Conservation (phyloP, 2,888 invertebrate genomes). For the Metellina segmentata region DNA sequence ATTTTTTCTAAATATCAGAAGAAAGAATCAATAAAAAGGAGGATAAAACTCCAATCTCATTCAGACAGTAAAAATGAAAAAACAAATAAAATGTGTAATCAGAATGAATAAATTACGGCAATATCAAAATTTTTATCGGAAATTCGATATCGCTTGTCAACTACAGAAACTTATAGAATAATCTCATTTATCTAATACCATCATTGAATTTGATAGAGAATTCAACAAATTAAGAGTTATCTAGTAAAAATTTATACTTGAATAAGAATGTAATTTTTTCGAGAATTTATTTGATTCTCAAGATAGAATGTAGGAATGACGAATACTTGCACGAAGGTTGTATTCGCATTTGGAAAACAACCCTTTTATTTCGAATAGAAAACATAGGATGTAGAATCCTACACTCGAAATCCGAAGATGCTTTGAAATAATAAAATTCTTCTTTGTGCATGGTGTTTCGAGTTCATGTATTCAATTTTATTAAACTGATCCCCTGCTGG, state of each 20-base stretch:
- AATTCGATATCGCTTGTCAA: conserved; percentile 36
- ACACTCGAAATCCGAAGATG: background rate
- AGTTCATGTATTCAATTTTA: background rate
- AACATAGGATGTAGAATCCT: background rate
- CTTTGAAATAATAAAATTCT: too few relatives aligned
- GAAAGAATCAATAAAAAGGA: conserved; percentile 14
- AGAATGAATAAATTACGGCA: conserved; percentile 16
- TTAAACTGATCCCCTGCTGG: background rate
- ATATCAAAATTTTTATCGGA: conserved; percentile 42
- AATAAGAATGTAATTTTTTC: too few relatives aligned
- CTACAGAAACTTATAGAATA: background rate
- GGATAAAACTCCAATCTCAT: background rate
- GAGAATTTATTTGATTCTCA: too few relatives aligned
- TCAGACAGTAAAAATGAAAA: background rate
- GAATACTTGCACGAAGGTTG: too few relatives aligned
- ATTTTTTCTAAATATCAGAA: background rate
- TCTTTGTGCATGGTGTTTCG: background rate
- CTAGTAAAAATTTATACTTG: too few relatives aligned
- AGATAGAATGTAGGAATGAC: too few relatives aligned
- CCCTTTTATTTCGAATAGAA: background rate
- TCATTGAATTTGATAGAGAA: background rate
- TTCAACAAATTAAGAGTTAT: too few relatives aligned
- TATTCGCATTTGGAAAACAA: too few relatives aligned
- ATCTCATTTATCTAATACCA: background rate
- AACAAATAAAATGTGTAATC: background rate